Evolutionary conservation across 2,113 vertebrate species (phyloP).

Genomic region (Cebidichthys violaceus): DNA sequence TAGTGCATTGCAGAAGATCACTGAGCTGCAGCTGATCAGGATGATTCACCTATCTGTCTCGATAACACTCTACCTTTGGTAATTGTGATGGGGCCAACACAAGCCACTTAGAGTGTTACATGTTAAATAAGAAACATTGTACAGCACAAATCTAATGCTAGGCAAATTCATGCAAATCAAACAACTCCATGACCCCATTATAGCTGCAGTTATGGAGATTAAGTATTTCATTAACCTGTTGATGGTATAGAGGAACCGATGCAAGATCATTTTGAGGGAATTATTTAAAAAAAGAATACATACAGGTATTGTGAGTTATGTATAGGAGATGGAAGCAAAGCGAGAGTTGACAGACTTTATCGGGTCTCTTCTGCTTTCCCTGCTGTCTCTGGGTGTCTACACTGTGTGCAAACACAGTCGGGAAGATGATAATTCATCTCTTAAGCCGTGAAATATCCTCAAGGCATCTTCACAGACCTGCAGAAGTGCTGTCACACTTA

Average conservation of each 20-base stretch:
- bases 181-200: constrained; percentile 25
- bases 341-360: constrained; percentile 8
- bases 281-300: constrained; percentile 6
- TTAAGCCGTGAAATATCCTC: constrained; percentile 48
- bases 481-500: constrained; percentile 40
- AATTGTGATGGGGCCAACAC: neutral
- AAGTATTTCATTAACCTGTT: constrained; percentile 4
- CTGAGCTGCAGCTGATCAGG: neutral
- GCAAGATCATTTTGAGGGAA: neutral
- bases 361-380: neutral
- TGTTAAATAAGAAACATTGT: neutral
- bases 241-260: neutral
- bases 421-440: constrained; percentile 43
- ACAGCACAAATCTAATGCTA: neutral
- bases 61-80: neutral
- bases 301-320: neutral
- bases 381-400: constrained; percentile 29
- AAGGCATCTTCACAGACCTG: constrained; percentile 53
- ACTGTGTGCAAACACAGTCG: constrained; percentile 31
- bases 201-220: constrained; percentile 26
- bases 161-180: constrained; percentile 22
- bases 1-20: neutral
- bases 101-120: neutral
- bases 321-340: neutral
- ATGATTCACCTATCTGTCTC: neutral